Evolutionary conservation across 2,797 vertebrate species (phyloP), one percentile per base, ranked within the genome.

Genomic region (Diglossa cyanea): DNA sequence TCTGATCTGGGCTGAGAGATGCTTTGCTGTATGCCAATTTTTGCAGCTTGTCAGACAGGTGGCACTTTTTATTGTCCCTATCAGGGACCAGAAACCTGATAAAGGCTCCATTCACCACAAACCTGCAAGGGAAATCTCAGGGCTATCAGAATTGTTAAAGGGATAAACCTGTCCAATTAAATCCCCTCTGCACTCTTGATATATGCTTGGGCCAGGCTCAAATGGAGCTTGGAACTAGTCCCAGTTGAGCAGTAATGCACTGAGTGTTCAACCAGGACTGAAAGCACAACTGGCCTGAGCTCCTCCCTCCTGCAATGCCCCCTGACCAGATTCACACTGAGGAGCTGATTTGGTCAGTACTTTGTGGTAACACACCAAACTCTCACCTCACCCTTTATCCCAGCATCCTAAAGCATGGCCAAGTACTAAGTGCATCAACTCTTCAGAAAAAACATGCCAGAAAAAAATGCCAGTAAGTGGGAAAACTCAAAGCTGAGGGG

Each of bases 151-250:
- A 90, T 57, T 91, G 82, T 93, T 95, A 95, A 91, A 95, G 76
- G 85, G 47, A 95, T 92, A 94, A 94, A 93, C 57, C 82, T 92
- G 93, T 92, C 93, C 90, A 93, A 72, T 94, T 95, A 96, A 95
- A 95, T 95, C 80, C 83, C 66, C 71, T 94, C 76, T 54, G 47
- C 60, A 88, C 76, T 90, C 82, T 88, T 91, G 90, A 94, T 88
- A 86, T 44, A 86, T 75, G 42, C 51, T 88, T 58, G 61, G 88
- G 87, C 81, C 85, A 94, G 86, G 70, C 5, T 1, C 76, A 94
- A 89, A 88, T 61, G 84, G 86, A 93, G 77, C 88, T 86, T 90
- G 91, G 91, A 96, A 92, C 68, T 33, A 17, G 60, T 90, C 93
- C 86, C 91, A 95, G 90, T 2, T 66, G 82, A 94, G 65, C 53